Evolutionary conservation across 2,888 invertebrate genomes (phyloP).

Genomic region (Scelioninae gen. 2): DNA sequence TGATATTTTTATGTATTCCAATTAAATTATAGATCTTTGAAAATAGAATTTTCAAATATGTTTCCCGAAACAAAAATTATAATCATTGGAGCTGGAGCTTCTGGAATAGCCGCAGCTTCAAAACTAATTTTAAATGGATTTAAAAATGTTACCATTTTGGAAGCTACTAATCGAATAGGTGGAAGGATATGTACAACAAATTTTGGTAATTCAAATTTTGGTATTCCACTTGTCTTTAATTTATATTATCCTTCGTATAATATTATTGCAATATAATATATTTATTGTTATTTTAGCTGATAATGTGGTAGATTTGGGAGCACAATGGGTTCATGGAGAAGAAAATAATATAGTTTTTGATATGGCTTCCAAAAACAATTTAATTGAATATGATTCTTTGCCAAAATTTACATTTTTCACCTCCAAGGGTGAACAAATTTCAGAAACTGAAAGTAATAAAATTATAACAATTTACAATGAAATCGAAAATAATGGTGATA

Average conservation of each 20-base stretch:
- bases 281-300: no score
- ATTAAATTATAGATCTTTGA: no score
- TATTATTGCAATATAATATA: no score
- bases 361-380: slow-evolving; percentile 74
- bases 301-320: slow-evolving; percentile 83
- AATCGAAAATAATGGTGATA: slow-evolving; percentile 69
- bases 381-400: slow-evolving; percentile 68
- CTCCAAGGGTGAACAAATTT: slow-evolving; percentile 70
- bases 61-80: slow-evolving; percentile 71
- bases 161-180: slow-evolving; percentile 76
- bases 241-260: neutral
- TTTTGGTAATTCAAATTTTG: slow-evolving; percentile 73
- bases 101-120: slow-evolving; percentile 78
- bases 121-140: slow-evolving; percentile 75
- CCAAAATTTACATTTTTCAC: slow-evolving; percentile 66
- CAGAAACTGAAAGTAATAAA: slow-evolving; percentile 68
- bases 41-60: slow-evolving; percentile 21
- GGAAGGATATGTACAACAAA: slow-evolving; percentile 75
- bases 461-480: slow-evolving; percentile 72
- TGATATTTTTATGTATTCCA: no score
- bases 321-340: slow-evolving; percentile 88
- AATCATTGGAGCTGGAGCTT: slow-evolving; percentile 79
- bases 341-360: slow-evolving; percentile 79
- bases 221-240: slow-evolving; percentile 12
- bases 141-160: slow-evolving; percentile 76